Conservation (phyloP, 1,140 invertebrate species). For the Drosophila subobscura region DNA sequence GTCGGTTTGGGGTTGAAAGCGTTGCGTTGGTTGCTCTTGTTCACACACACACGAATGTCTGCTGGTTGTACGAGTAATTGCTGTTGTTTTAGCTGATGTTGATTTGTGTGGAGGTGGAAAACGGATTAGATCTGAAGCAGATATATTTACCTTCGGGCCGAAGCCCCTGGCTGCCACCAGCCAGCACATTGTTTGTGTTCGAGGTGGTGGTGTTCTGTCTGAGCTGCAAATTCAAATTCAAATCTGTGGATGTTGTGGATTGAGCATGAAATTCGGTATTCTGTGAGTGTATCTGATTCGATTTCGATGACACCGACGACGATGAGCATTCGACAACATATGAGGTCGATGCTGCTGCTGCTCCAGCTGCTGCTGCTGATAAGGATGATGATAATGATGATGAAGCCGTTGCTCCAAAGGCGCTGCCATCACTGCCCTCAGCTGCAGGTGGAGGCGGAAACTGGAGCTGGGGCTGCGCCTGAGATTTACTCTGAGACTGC, state of each 20-base stretch:
- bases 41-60: neutral
- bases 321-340: conserved; percentile 47
- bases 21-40: conserved; percentile 33
- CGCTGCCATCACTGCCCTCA: neutral
- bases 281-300: conserved; percentile 58
- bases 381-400: conserved; percentile 1
- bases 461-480: neutral
- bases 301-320: conserved; percentile 25
- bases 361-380: conserved; percentile 22
- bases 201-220: conserved; percentile 63
- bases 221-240: conserved; percentile 81
- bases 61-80: neutral
- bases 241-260: conserved; percentile 75
- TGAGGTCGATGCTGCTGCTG: conserved; percentile 33
- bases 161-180: conserved; percentile 38
- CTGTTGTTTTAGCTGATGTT: conserved; percentile 14
- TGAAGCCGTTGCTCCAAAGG: conserved; percentile 14
- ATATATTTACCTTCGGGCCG: conserved; percentile 72
- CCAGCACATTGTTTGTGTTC: conserved; percentile 29
- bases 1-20: conserved; percentile 24
- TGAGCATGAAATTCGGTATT: conserved; percentile 61
- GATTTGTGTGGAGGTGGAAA: neutral
- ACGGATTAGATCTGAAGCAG: conserved; percentile 14
- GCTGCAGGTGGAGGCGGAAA: conserved; percentile 1
- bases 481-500: conserved; percentile 8